These are phyloP conservation scores for Cettia cetti DNA, from an alignment of 2,113 vertebrate species.

Conservation along the genomic window DNA sequence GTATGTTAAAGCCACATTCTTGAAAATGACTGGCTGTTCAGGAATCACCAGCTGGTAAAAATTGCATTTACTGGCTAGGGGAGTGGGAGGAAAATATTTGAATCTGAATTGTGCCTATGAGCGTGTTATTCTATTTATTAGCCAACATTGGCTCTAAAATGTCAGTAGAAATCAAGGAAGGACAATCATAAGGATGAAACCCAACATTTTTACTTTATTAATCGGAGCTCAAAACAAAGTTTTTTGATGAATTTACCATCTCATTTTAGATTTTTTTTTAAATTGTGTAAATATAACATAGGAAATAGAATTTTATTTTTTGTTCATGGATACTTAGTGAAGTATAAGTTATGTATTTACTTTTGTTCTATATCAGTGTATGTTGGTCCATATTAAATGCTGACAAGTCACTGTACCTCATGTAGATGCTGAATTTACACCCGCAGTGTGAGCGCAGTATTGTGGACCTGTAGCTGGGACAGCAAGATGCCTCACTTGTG, in stretches of 20 bases:
- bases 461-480: constrained; percentile 69
- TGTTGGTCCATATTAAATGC: constrained; percentile 84
- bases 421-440: constrained; percentile 83
- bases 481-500: constrained; percentile 69
- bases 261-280: constrained; percentile 86
- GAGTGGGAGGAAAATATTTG: constrained; percentile 80
- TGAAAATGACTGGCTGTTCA: constrained; percentile 77
- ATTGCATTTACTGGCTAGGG: constrained; percentile 75
- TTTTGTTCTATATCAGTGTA: constrained; percentile 79
- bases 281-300: constrained; percentile 99
- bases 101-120: constrained; percentile 84
- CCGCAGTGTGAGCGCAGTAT: constrained; percentile 71
- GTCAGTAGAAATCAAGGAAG: constrained; percentile 80
- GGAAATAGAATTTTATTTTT: constrained; percentile 97
- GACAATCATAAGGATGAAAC: constrained; percentile 87
- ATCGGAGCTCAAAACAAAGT: constrained; percentile 88
- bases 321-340: constrained; percentile 90
- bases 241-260: constrained; percentile 84
- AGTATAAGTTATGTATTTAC: constrained; percentile 96
- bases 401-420: constrained; percentile 91
- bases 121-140: constrained; percentile 94
- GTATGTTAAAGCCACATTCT: constrained; percentile 76
- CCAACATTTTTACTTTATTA: constrained; percentile 68
- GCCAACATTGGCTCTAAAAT: constrained; percentile 92
- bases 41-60: constrained; percentile 78